Percentiles rank a stretch among this genome's conserved stretches.
Evolutionary conservation across 2,797 vertebrate genomes (phyloP).

Genomic region (Myotis planiceps): DNA sequence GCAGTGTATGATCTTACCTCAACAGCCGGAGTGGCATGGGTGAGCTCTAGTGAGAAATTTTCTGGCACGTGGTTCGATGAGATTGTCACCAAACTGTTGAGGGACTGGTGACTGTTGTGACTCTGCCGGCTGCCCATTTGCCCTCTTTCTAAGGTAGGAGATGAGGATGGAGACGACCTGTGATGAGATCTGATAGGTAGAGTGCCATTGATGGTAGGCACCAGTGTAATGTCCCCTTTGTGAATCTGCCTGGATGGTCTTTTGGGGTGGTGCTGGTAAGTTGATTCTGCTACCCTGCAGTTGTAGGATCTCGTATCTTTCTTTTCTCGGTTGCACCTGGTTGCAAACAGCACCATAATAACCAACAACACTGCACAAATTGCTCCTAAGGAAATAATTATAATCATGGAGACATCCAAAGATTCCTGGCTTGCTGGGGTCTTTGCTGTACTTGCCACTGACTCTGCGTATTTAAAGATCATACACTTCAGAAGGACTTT

Average conservation of each 20-base stretch:
- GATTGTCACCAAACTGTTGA: conserved; percentile 98
- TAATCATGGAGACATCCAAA: conserved; percentile 94
- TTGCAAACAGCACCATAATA: conserved; percentile 97
- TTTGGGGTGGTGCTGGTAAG: conserved; percentile 98
- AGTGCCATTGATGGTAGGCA: conserved; percentile 95
- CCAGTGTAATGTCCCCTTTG: conserved; percentile 97
- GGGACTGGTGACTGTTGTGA: conserved; percentile 96
- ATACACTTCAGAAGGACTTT: conserved; percentile 91
- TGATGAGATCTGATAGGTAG: conserved; percentile 95
- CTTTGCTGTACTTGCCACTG: conserved; percentile 89
- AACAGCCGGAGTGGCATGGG: conserved; percentile 95
- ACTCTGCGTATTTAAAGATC: conserved; percentile 90
- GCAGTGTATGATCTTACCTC: conserved; percentile 91
- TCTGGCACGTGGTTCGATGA: conserved; percentile 97
- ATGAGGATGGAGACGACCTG: conserved; percentile 93
- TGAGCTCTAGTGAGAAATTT: conserved; percentile 95
- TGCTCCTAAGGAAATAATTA: conserved; percentile 95
- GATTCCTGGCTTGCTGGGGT: conserved; percentile 88
- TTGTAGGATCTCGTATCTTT: conserved; percentile 97
- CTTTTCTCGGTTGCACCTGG: conserved; percentile 95
- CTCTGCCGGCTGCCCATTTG: conserved; percentile 95
- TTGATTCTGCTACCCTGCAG: conserved; percentile 95
- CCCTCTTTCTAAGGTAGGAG: conserved; percentile 93
- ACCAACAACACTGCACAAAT: conserved; percentile 94
- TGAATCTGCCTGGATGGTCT: conserved; percentile 97